Evolutionary conservation across 2,797 vertebrate genomes (phyloP), one percentile per base, ranked within the genome.

Genomic region (Malacoctenus gilli): DNA sequence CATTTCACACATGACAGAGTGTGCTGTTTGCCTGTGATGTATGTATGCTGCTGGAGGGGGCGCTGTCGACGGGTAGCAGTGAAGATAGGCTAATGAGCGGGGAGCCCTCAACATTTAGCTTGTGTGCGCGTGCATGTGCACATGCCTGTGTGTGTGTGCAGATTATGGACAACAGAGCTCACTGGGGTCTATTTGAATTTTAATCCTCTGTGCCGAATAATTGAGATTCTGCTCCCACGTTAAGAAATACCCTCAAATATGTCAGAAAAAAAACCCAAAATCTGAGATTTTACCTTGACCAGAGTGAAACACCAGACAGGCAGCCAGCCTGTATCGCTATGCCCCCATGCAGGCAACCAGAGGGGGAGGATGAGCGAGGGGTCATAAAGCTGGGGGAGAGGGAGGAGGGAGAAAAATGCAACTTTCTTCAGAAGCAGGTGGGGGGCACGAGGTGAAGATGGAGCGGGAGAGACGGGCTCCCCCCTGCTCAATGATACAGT

Each of bases 1-100:
- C 81, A 88, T 88, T 88, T 89, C 85, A 87, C 83, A 86, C 83
- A 79, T 84, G 83, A 81, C 82, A 79, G 84, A 71, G 65, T 82
- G 56, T 44, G 79, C 65, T 79, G 75, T 74, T 60, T 76, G 70
- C 73, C 64, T 50, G 51, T 80, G 82, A 81, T 84, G 77, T 82
- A 82, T 83, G 82, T 69, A 59, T 63, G 76, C 61, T 56, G 49
- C 67, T 73, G 20, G 72, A 59, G 76, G 74, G 75, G 79, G 71
- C 31, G 39, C 65, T 59, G 62, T 68, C 79, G 78, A 82, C 74
- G 66, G 71, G 73, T 68, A 69, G 77, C 66, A 72, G 44, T 73
- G 59, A 66, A 83, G 74, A 84, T 68, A 75, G 50, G 68, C 55
- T 72, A 79, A 83, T 72, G 67, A 78, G 67, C 48, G 74, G 31